A percentile compares a stretch with the other conserved stretches of the same genome.
These are phyloP conservation scores for Diarsia rubi DNA, from an alignment of 2,888 invertebrate genomes.

Conservation along the genomic window DNA sequence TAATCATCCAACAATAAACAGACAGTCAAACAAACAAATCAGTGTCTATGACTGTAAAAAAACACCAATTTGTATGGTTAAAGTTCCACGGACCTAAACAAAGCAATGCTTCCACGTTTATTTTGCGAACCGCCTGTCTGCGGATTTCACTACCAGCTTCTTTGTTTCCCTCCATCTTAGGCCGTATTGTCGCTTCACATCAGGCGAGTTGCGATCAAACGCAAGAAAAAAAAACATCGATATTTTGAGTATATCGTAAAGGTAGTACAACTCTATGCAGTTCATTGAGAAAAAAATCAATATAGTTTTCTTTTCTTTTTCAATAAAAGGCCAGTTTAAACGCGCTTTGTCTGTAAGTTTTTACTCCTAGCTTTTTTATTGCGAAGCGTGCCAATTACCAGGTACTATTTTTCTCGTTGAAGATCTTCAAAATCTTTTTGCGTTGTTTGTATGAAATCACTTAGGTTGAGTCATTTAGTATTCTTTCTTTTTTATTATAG, in stretches of 20 bases:
- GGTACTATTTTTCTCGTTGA: neutral
- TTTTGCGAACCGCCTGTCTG: neutral
- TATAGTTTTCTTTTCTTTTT: slow-evolving; percentile 2
- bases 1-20: slow-evolving; percentile 24
- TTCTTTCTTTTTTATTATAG: no score
- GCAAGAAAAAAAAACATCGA: slow-evolving; percentile 23
- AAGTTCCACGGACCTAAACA: neutral
- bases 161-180: neutral
- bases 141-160: neutral
- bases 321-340: slow-evolving; percentile 21
- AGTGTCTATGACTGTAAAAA: neutral
- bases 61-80: neutral
- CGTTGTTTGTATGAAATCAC: slow-evolving; percentile 7
- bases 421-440: slow-evolving; percentile 22
- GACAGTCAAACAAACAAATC: slow-evolving; percentile 9
- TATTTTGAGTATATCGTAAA: neutral
- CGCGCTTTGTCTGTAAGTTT: slow-evolving; percentile 5
- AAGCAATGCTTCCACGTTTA: neutral
- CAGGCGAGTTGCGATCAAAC: neutral
- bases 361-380: slow-evolving; percentile 27
- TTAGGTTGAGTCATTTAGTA: slow-evolving; percentile 25
- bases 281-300: slow-evolving; percentile 3
- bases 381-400: slow-evolving; percentile 25
- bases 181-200: neutral
- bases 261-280: neutral